Base-by-base conservation (phyloP, 1,140 invertebrate species). In the Reticulitermes speratus region DNA sequence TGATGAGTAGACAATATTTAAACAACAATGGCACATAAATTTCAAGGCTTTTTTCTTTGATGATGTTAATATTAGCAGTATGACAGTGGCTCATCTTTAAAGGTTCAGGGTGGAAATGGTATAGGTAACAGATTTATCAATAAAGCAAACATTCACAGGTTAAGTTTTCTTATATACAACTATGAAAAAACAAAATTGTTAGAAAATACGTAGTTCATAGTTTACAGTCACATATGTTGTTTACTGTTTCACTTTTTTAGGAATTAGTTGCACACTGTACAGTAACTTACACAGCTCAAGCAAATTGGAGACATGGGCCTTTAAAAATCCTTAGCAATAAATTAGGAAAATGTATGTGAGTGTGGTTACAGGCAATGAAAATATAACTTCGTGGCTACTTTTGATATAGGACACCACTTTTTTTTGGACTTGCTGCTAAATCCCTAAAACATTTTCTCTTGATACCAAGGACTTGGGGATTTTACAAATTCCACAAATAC, bases 1-100 rank as follows among this genome's bases (percentile, higher is more conserved):
- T 25, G 65, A 75, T 75, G 65, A 75, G 16, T 75, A 75, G 65
- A 75, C 65, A 75, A 75, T 75, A 75, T 75, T 75, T 75, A 75
- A 75, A 75, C 65, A 75, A 75, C 65, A 75, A 30, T 75, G 65
- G 65, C 65, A 75, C 65, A 75, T 75, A 75, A 75, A 75, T 75
- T 75, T 75, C 65, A 75, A 75, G 65, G 65, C 65, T 75, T 75
- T 30, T 38, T 75, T 75, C 65, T 75, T 75, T 75, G 65, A 75
- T 75, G 65, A 75, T 14, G 65, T 75, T 75, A 75, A 75, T 75
- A 75, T n/a, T 75, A 75, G 65, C 65, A 75, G 65, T 75, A 75
- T 75, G 65, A 75, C n/a, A 75, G n/a, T 75, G 65, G 65, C 65
- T 75, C 59, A 8, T 75, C 65, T 75, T 11, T 75, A 12, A 75